phyloP scores from a whole-genome alignment of 2,113 vertebrate genomes.

The Holacanthus passer region DNA sequence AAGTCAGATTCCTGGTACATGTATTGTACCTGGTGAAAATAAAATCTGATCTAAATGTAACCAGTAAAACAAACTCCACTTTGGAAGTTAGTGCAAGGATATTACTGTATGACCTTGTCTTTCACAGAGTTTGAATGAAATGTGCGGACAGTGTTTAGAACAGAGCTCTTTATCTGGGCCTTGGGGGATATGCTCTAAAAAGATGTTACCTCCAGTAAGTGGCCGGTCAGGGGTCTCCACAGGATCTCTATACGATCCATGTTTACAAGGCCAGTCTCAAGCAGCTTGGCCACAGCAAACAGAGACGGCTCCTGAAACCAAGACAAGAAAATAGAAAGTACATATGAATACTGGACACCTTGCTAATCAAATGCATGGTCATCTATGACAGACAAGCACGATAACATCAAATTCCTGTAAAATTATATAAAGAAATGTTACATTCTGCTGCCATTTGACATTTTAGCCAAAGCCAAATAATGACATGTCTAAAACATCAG shows the following conservation, averaged over 20 bases:
- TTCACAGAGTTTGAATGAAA: not conserved
- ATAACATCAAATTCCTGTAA: not conserved
- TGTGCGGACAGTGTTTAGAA: not conserved
- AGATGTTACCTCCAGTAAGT: conserved; percentile 93
- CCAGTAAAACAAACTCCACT: not conserved
- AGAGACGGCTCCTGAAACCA: conserved; percentile 94
- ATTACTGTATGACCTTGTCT: not conserved
- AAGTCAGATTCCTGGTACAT: not conserved
- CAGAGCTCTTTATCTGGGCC: not conserved
- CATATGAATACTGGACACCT: not conserved
- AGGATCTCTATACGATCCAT: conserved; percentile 99
- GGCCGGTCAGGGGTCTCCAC: conserved; percentile 96
- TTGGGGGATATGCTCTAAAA: not conserved
- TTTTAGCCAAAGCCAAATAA: not conserved
- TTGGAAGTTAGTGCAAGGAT: not conserved
- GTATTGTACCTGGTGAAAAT: not conserved
- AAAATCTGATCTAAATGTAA: not conserved
- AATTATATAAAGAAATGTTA: not conserved
- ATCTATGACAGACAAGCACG: not conserved
- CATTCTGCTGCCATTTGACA: not conserved
- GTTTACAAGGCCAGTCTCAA: conserved; percentile 98
- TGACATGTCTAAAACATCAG: too few species aligned
- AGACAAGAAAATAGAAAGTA: not conserved
- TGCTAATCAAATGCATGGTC: not conserved
- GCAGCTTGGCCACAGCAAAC: conserved; percentile 97